phyloP scores from a whole-genome alignment of 2,888 invertebrate species.

The Prenolepis imparis region DNA sequence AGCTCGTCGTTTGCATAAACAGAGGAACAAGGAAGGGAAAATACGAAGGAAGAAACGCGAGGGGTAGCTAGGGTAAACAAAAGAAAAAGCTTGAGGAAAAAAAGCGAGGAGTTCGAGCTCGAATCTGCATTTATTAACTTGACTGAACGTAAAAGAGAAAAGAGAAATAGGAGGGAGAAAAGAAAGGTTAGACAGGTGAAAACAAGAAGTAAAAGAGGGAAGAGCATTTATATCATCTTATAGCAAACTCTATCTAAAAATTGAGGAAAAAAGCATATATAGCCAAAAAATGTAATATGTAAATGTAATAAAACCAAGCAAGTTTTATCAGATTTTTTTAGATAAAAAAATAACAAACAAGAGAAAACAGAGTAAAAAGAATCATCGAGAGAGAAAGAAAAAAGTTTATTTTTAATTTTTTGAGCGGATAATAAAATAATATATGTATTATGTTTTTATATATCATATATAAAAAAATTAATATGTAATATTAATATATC shows the following conservation, averaged over 20 bases:
- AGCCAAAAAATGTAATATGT: background rate
- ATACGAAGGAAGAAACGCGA: conserved; percentile 8
- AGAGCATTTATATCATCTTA: conserved; percentile 13
- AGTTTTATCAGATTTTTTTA: conserved; percentile 13
- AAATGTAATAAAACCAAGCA: conserved; percentile 5
- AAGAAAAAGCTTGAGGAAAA: conserved; percentile 40
- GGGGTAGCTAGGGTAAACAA: conserved; percentile 31
- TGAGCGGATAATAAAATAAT: background rate
- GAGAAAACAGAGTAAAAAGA: background rate
- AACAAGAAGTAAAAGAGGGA: conserved; percentile 14
- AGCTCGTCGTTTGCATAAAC: conserved; percentile 48
- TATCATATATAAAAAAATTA: background rate
- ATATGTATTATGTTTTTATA: background rate
- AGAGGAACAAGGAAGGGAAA: background rate
- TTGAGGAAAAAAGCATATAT: background rate
- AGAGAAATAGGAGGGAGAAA: conserved; percentile 13
- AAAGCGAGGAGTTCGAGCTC: conserved; percentile 40
- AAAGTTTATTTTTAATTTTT: background rate
- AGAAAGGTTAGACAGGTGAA: conserved; percentile 22
- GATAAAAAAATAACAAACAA: background rate
- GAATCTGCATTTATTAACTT: conserved; percentile 55
- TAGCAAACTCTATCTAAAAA: conserved; percentile 25
- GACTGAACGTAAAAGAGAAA: conserved; percentile 36
- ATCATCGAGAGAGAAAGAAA: background rate
- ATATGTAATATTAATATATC: background rate